Conservation (phyloP, 2,888 invertebrate genomes). For the Allophyes oxyacanthae region DNA sequence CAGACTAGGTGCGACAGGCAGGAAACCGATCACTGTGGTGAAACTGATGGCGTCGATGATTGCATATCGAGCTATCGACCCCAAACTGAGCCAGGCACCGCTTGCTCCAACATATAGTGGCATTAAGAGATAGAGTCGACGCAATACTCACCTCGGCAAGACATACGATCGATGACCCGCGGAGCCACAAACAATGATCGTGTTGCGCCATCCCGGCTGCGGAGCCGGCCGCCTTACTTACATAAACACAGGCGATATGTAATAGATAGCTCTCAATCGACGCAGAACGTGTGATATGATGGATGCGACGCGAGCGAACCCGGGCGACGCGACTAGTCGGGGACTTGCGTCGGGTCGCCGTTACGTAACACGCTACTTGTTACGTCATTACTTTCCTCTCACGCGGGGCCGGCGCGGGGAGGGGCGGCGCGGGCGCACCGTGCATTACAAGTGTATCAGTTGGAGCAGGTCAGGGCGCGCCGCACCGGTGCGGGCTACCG, state of each 20-base stretch:
- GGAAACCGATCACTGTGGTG: too few species aligned
- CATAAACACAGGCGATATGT: slow-evolving; percentile 32
- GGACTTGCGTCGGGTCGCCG: neutral
- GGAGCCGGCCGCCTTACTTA: slow-evolving; percentile 21
- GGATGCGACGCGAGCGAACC: neutral
- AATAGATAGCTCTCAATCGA: slow-evolving; percentile 32
- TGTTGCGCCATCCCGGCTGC: slow-evolving; percentile 23
- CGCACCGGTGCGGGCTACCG: neutral
- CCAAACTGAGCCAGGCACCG: too few species aligned
- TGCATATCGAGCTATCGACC: too few species aligned
- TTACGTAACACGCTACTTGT: slow-evolving; percentile 5
- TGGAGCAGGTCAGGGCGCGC: slow-evolving; percentile 5
- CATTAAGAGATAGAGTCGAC: neutral
- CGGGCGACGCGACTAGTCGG: neutral
- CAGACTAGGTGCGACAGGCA: too few species aligned
- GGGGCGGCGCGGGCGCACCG: neutral
- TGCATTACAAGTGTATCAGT: neutral
- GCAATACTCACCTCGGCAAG: neutral
- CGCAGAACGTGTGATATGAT: neutral
- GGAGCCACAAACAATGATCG: neutral
- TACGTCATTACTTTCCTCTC: slow-evolving; percentile 13
- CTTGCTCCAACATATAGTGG: too few species aligned
- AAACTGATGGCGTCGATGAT: too few species aligned
- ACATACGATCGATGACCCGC: slow-evolving; percentile 2
- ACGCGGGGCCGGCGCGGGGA: neutral